A percentile compares a stretch with the other conserved stretches of the same genome.
Conservation (phyloP, 2,113 vertebrate species). For the Struthidea cinerea region DNA sequence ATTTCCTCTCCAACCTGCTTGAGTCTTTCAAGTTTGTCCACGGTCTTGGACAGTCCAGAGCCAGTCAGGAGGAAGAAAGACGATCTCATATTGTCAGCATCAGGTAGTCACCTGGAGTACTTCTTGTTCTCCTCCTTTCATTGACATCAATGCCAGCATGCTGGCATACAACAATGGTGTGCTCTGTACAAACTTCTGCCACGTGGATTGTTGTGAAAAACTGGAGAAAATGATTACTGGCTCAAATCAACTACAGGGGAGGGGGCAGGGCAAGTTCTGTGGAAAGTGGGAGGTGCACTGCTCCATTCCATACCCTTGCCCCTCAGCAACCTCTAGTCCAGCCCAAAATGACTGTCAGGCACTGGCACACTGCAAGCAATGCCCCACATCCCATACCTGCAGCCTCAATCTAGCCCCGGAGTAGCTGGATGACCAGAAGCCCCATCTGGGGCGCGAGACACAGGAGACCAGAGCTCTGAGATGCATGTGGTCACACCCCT, state of each 20-base stretch:
- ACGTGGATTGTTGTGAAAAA: neutral
- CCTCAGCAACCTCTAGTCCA: neutral
- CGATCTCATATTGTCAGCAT: neutral
- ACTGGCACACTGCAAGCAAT: neutral
- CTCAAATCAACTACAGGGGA: neutral
- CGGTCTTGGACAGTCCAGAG: neutral
- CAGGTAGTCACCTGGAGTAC: neutral
- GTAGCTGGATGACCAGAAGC: neutral
- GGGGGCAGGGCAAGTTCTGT: neutral
- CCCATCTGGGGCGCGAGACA: too few relatives aligned
- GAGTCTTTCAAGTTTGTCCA: neutral
- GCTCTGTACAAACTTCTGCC: neutral
- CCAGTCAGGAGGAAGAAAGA: neutral
- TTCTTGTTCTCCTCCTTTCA: neutral
- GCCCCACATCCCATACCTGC: neutral
- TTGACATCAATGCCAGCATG: accelerated
- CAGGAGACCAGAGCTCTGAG: neutral
- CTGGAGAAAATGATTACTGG: neutral
- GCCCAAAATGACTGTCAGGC: neutral
- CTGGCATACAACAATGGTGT: accelerated
- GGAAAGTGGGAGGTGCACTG: neutral
- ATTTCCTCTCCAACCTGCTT: neutral
- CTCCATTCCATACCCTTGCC: neutral
- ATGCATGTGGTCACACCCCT: neutral
- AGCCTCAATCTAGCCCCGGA: neutral